A percentile compares a stretch with the other conserved stretches of the same genome.
phyloP scores from a whole-genome alignment of 2,888 invertebrate genomes.

The Laothoe populi region DNA sequence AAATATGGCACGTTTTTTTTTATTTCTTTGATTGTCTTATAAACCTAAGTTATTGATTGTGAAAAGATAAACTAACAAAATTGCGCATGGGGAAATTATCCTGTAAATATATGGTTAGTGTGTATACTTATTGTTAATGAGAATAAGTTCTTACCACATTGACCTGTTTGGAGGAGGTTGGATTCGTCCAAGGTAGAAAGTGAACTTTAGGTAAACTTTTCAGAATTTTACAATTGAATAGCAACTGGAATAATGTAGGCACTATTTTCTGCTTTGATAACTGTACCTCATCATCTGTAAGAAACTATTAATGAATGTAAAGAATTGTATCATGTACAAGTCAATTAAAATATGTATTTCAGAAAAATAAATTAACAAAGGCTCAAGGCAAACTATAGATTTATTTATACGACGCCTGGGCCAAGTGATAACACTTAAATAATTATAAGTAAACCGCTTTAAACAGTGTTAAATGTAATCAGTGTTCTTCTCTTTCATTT shows the following conservation, averaged over 20 bases:
- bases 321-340: neutral
- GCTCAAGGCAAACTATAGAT: too few species aligned
- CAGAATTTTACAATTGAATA: slow-evolving; percentile 87
- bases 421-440: too few species aligned
- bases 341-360: too few species aligned
- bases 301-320: slow-evolving; percentile 60
- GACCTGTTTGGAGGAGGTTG: slow-evolving; percentile 54
- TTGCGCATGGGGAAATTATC: neutral
- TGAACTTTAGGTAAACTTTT: slow-evolving; percentile 86
- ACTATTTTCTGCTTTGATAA: slow-evolving; percentile 85
- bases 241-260: slow-evolving; percentile 87
- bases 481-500: too few species aligned
- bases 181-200: slow-evolving; percentile 87
- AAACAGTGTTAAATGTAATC: too few species aligned
- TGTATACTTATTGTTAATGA: neutral
- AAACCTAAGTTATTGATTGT: too few species aligned
- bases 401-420: too few species aligned
- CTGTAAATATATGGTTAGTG: neutral
- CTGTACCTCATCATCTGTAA: slow-evolving; percentile 82
- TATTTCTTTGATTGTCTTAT: too few species aligned
- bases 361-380: too few species aligned
- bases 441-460: too few species aligned
- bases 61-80: too few species aligned
- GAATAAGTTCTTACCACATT: slow-evolving; percentile 54
- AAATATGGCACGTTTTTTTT: too few species aligned